phyloP scores from a whole-genome alignment of 2,113 vertebrate genomes.

The Lepus timidus region DNA sequence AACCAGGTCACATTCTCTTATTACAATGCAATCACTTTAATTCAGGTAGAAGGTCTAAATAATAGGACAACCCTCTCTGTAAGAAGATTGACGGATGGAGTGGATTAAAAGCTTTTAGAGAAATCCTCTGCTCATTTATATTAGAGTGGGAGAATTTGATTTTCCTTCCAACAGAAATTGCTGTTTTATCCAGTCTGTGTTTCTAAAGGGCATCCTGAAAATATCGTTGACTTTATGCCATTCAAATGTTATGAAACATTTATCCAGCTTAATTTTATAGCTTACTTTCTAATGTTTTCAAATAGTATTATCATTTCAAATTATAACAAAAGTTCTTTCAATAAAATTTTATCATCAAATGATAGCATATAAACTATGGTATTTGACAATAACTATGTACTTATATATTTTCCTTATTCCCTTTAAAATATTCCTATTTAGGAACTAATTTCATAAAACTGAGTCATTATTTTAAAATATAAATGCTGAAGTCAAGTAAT shows the following conservation, averaged over 20 bases:
- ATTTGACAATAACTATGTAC: not conserved
- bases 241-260: constrained; percentile 60
- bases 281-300: constrained; percentile 40
- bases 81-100: constrained; percentile 71
- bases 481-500: not conserved
- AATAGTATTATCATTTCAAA: constrained; percentile 38
- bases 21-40: constrained; percentile 28
- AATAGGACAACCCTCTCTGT: constrained; percentile 49
- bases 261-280: constrained; percentile 63
- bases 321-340: constrained; percentile 18
- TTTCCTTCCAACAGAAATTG: constrained; percentile 79
- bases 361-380: not conserved
- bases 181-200: constrained; percentile 57
- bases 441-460: not conserved
- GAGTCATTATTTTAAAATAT: not conserved
- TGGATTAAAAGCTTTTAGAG: constrained; percentile 80
- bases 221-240: constrained; percentile 64
- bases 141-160: constrained; percentile 69
- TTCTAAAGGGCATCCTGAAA: constrained; percentile 74
- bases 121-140: constrained; percentile 75
- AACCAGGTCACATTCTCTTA: not conserved
- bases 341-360: not conserved
- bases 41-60: constrained; percentile 58
- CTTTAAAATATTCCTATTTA: not conserved
- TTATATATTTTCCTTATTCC: not conserved